Conservation (phyloP, 1,140 invertebrate species). For the Chironomus striatipennis region DNA sequence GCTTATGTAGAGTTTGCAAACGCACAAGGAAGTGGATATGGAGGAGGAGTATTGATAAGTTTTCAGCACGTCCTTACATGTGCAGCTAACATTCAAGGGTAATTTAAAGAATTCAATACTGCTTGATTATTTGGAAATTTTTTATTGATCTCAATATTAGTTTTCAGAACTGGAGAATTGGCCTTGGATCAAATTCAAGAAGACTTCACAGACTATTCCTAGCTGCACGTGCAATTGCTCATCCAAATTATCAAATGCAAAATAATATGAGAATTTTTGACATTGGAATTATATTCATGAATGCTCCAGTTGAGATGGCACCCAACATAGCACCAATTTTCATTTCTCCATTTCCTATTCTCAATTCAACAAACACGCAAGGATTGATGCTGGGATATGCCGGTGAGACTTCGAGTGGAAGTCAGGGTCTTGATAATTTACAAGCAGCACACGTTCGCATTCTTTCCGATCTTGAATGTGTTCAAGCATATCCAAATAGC, state of each 20-base stretch:
- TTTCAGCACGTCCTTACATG: not conserved
- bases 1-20: not conserved
- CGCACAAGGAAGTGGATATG: not conserved
- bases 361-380: not conserved
- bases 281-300: not conserved
- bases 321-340: not conserved
- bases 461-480: not conserved
- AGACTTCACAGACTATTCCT: not conserved
- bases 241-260: not conserved
- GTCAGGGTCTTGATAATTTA: not conserved
- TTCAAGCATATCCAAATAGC: not conserved
- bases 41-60: not conserved
- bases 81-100: not conserved
- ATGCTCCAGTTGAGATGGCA: not conserved
- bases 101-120: too few relatives aligned
- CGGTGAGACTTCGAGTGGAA: not conserved
- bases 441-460: conserved; percentile 6
- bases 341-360: not conserved
- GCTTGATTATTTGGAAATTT: too few relatives aligned
- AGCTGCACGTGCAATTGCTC: not conserved
- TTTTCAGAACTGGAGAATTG: not conserved
- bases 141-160: not conserved
- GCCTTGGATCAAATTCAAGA: not conserved
- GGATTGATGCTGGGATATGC: not conserved
- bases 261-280: not conserved